These are phyloP conservation scores for Coptodon rendalli DNA, from an alignment of 2,113 vertebrate species.

Conservation along the genomic window DNA sequence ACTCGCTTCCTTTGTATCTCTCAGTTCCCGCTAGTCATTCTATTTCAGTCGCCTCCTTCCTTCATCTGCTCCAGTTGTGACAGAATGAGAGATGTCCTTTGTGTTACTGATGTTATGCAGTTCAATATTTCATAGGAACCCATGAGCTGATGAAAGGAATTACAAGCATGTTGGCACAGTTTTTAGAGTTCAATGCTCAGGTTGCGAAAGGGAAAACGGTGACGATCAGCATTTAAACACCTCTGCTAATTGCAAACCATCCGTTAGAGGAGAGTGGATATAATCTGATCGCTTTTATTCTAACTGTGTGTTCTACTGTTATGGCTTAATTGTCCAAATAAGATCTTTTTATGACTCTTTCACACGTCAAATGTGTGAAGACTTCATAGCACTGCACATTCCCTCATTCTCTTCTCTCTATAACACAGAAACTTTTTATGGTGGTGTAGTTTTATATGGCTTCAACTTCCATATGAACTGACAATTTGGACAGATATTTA, in stretches of 20 bases:
- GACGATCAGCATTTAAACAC: neutral
- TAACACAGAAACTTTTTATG: neutral
- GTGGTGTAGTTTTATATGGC: neutral
- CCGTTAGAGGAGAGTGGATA: neutral
- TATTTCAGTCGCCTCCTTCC: neutral
- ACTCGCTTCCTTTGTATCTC: neutral
- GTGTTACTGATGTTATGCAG: neutral
- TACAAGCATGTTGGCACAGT: neutral
- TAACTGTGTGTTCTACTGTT: neutral
- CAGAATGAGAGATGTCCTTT: conserved; percentile 12
- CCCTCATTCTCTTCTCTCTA: neutral
- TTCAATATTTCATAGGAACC: conserved; percentile 47
- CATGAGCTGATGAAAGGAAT: conserved; percentile 10
- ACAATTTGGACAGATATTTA: neutral
- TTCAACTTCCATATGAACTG: neutral
- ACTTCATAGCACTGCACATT: neutral
- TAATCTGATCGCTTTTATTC: neutral
- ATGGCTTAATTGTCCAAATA: neutral
- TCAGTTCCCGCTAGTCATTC: neutral
- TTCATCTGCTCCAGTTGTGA: conserved; percentile 21
- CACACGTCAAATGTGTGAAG: neutral
- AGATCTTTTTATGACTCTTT: neutral
- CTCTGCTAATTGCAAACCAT: neutral
- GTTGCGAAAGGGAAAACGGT: neutral
- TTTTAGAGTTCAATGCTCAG: neutral